Evolutionary conservation across 2,797 vertebrate species (phyloP).

Genomic region (Chrosomus eos): DNA sequence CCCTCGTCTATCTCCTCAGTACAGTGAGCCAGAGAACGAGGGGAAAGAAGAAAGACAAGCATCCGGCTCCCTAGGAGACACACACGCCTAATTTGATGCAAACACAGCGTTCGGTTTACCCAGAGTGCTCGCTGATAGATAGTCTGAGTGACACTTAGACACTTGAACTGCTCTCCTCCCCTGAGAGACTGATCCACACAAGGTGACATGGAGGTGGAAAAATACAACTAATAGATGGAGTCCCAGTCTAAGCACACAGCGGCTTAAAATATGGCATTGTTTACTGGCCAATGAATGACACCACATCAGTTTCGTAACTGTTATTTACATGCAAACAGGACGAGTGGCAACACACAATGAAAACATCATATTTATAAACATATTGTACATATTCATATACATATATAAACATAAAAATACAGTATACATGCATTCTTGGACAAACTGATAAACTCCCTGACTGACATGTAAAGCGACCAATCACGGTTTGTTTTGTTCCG

Average conservation of each 20-base stretch:
- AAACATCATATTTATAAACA: background rate
- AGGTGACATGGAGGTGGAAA: conserved; percentile 41
- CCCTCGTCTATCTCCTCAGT: conserved; percentile 47
- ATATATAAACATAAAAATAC: background rate
- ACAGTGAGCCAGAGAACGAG: conserved; percentile 39
- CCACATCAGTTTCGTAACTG: conserved; percentile 3
- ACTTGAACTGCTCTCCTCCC: conserved; percentile 31
- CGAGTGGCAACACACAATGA: background rate
- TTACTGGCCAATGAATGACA: background rate
- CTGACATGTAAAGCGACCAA: too few relatives aligned
- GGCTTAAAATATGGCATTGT: conserved; percentile 23
- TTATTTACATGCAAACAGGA: background rate
- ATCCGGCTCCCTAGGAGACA: conserved; percentile 41
- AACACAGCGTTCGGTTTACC: conserved; percentile 29
- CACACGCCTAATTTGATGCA: conserved; percentile 40
- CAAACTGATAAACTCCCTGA: background rate
- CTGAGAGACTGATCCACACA: conserved; percentile 32
- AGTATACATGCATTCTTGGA: background rate
- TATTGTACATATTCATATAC: background rate
- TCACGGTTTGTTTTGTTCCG: too few relatives aligned
- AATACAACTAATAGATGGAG: conserved; percentile 27
- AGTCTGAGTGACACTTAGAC: conserved; percentile 39
- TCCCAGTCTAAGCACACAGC: background rate
- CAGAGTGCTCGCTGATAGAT: conserved; percentile 42
- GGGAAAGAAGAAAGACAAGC: conserved; percentile 27